phyloP scores from a whole-genome alignment of 2,113 vertebrate genomes.

The Seriola dumerili region DNA sequence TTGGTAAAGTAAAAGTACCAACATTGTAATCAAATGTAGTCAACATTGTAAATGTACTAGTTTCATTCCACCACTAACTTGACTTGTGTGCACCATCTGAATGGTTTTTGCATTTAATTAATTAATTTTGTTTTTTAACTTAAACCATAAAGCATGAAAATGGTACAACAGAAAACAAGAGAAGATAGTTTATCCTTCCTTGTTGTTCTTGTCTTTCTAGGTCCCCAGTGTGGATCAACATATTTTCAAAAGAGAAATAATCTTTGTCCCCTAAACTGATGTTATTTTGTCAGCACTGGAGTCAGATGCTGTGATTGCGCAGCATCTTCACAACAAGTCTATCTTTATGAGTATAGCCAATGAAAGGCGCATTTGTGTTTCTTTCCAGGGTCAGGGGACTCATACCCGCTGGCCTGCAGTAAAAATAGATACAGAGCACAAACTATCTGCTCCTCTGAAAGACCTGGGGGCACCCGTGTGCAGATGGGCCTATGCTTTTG shows the following conservation, averaged over 20 bases:
- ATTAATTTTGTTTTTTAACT: background rate
- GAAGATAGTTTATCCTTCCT: background rate
- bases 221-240: background rate
- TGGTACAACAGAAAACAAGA: background rate
- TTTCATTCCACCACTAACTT: too few relatives aligned
- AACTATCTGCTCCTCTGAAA: slow-evolving; percentile 63
- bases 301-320: slow-evolving; percentile 72
- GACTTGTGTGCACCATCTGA: too few relatives aligned
- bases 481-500: slow-evolving; percentile 62
- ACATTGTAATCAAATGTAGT: too few relatives aligned
- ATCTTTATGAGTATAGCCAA: slow-evolving; percentile 56
- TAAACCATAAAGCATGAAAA: background rate
- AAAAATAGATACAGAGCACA: slow-evolving; percentile 73
- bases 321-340: slow-evolving; percentile 64
- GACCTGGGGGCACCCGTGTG: slow-evolving; percentile 69
- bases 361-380: slow-evolving; percentile 75
- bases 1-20: too few relatives aligned
- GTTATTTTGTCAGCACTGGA: slow-evolving; percentile 58
- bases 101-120: too few relatives aligned
- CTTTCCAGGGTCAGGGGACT: slow-evolving; percentile 74
- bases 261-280: slow-evolving; percentile 30
- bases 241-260: slow-evolving; percentile 38
- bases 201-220: slow-evolving; percentile 4
- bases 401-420: slow-evolving; percentile 48
- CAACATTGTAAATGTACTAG: too few relatives aligned